Evolutionary conservation across 2,888 invertebrate genomes (phyloP), one percentile per base, ranked within the genome.

Genomic region (Acanthococcus lagerstroemiae): DNA sequence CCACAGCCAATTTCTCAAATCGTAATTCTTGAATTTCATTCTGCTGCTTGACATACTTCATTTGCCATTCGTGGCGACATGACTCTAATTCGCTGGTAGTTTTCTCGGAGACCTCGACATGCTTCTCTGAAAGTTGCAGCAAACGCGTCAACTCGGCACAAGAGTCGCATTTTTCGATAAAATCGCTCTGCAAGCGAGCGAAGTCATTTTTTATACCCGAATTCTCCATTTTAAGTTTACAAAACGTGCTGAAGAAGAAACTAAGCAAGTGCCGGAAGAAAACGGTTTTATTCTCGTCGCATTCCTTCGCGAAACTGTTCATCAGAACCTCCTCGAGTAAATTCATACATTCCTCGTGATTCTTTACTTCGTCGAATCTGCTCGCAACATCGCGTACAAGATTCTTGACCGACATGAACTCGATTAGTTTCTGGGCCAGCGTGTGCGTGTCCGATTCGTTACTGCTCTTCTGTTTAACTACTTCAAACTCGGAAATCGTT

Each of bases 91-190:
- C 52, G 27, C 52, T 27, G 7, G 12, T 48, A 5, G 25, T 27
- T 24, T 52, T 52, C 19, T 61, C 61, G 22, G 52, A 61, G 27
- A 52, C 37, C 37, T 61, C 61, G 15, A 30, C 50, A 21, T 50
- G 26, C 52, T 61, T 61, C 17, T 61, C 61, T 1, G 52, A 54
- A 3, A 61, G 19, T 52, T 61, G 52, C 12, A 61, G 22, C 1
- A 50, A 48, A n/a, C 15, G 25, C 1, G 61, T 61, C 5, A 61
- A 52, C 7, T 52, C 26, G 15, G 21, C 61, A 15, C 61, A 61
- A 37, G 50, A 50, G 15, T 52, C 52, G 25, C 61, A 61, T 24
- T 61, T 61, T 27, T 52, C 61, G 15, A 61, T 17, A 15, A 61
- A 61, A 50, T 61, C 61, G 30, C 37, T 15, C 1, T 50, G 52